phyloP scores from a whole-genome alignment of 2,797 vertebrate genomes.

The Hoplostethus mediterraneus region DNA sequence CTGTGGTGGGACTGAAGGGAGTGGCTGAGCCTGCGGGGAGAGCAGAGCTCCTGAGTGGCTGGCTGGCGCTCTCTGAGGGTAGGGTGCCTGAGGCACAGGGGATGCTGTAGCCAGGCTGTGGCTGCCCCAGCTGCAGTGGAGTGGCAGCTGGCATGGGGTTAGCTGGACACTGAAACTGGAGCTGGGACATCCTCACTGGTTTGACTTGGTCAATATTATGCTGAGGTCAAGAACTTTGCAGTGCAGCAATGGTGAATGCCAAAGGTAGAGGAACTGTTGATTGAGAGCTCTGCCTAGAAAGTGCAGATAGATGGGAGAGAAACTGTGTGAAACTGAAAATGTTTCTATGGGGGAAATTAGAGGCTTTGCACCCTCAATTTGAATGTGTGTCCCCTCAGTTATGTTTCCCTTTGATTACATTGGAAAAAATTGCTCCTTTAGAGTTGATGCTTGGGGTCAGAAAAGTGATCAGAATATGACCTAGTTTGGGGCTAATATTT shows the following conservation, averaged over 20 bases:
- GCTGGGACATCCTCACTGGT: slow-evolving; percentile 91
- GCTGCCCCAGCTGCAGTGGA: slow-evolving; percentile 82
- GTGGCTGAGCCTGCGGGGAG: slow-evolving; percentile 94
- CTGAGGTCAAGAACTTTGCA: slow-evolving; percentile 76
- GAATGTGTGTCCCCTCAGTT: no score
- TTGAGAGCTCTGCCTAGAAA: slow-evolving; percentile 85
- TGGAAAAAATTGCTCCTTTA: no score
- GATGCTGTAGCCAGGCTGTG: slow-evolving; percentile 93
- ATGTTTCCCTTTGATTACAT: no score
- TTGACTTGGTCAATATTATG: slow-evolving; percentile 38
- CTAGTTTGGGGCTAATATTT: not conserved
- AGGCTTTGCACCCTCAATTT: not conserved
- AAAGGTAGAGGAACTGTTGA: slow-evolving; percentile 48
- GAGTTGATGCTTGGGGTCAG: no score
- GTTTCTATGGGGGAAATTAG: not conserved
- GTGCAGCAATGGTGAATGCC: slow-evolving; percentile 70
- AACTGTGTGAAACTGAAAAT: not conserved
- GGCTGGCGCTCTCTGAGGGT: slow-evolving; percentile 95
- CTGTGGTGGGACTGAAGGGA: slow-evolving; percentile 92
- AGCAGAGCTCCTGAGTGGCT: slow-evolving; percentile 94
- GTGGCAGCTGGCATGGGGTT: slow-evolving; percentile 86
- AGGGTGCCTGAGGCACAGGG: slow-evolving; percentile 91
- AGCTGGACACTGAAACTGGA: slow-evolving; percentile 92
- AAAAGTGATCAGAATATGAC: no score
- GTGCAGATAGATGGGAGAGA: not conserved